Percentiles rank a stretch among this genome's conserved stretches.
These are phyloP conservation scores for Leptinotarsa lineolata DNA, from an alignment of 1,140 invertebrate genomes.

Conservation along the genomic window DNA sequence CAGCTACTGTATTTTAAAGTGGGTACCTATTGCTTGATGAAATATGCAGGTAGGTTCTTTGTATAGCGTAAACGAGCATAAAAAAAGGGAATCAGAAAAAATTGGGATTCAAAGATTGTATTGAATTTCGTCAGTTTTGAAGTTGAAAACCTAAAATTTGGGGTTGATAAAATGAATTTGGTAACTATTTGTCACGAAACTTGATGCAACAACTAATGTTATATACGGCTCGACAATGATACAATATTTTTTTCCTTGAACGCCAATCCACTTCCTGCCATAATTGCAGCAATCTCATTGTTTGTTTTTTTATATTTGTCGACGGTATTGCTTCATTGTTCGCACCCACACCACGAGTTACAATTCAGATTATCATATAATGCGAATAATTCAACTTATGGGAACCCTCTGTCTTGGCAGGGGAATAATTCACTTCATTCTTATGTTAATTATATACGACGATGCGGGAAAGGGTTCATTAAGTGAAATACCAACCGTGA, in stretches of 20 bases:
- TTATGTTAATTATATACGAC: background rate
- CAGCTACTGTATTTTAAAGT: too few species aligned
- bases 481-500: background rate
- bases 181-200: too few species aligned
- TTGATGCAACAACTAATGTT: too few species aligned
- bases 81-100: too few species aligned
- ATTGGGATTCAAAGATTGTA: too few species aligned
- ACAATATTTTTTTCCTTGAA: background rate
- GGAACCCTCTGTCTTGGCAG: background rate
- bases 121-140: too few species aligned
- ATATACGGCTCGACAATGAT: too few species aligned
- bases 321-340: background rate
- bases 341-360: background rate
- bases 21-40: too few species aligned
- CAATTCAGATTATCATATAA: background rate
- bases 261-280: background rate
- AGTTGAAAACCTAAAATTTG: too few species aligned
- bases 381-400: constrained; percentile 1
- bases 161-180: too few species aligned
- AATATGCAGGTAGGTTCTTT: too few species aligned
- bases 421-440: background rate
- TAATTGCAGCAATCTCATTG: background rate
- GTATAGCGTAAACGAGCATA: too few species aligned
- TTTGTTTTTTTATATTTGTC: constrained; percentile 9
- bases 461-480: background rate